Conservation (phyloP, 2,113 vertebrate species). For the Gadus macrocephalus region DNA sequence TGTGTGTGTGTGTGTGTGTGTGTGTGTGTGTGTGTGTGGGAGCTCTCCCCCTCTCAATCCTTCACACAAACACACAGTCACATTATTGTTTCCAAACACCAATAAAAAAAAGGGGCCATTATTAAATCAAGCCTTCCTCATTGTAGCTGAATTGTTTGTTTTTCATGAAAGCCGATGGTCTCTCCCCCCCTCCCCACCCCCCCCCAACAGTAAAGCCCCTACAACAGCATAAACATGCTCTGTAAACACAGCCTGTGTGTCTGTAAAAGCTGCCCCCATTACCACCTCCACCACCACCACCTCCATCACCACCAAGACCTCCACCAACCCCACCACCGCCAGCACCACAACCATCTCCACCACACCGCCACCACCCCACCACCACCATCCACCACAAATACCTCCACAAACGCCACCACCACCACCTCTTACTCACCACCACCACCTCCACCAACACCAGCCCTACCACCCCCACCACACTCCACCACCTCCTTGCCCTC, state of each 20-base stretch:
- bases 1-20: background rate
- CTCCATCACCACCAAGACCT: no score
- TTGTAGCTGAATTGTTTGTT: conserved; percentile 28
- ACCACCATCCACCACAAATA: no score
- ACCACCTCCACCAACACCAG: no score
- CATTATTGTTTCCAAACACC: conserved; percentile 44
- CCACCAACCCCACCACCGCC: no score
- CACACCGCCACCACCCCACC: no score
- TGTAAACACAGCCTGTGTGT: background rate
- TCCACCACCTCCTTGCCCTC: no score
- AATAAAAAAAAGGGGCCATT: conserved; percentile 26
- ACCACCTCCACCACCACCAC: no score
- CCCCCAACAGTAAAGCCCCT: conserved; percentile 3
- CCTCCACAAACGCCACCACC: no score
- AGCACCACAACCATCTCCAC: no score
- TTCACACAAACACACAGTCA: conserved; percentile 16
- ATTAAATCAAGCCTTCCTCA: conserved; percentile 25
- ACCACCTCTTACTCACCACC: no score
- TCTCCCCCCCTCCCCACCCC: conserved; percentile 21
- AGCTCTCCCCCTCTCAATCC: background rate
- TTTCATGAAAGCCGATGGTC: conserved; percentile 28
- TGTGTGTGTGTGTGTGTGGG: background rate
- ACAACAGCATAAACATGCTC: background rate
- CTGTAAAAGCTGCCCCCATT: background rate
- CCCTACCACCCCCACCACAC: no score